phyloP scores from a whole-genome alignment of 2,888 invertebrate species.

The Heliconius cydno region DNA sequence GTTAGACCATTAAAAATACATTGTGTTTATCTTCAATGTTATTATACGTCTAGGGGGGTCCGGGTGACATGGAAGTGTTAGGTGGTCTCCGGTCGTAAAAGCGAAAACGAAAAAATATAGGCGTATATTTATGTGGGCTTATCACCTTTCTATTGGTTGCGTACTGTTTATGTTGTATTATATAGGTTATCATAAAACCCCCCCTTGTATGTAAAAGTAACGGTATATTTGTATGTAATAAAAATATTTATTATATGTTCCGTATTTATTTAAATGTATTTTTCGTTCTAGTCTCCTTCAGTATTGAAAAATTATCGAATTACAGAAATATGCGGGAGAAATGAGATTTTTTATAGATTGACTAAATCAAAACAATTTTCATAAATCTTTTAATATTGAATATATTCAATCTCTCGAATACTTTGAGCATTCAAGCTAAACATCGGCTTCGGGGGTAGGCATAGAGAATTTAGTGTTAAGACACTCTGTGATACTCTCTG shows the following conservation, averaged over 20 bases:
- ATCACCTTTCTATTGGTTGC: conserved; percentile 22
- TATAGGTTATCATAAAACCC: background rate
- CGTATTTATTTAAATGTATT: background rate
- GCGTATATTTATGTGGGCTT: conserved; percentile 9
- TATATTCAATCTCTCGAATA: background rate
- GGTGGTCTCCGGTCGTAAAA: conserved; percentile 32
- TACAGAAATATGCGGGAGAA: background rate
- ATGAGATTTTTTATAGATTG: background rate
- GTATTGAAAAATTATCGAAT: background rate
- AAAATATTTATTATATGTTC: background rate
- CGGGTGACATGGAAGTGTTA: conserved; percentile 24
- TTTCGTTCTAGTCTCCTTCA: background rate
- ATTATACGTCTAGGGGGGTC: conserved; percentile 46
- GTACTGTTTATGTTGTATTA: background rate
- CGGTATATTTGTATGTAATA: background rate
- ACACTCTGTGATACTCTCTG: no score
- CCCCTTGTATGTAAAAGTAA: background rate
- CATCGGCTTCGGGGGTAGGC: no score
- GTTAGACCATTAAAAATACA: conserved; percentile 48
- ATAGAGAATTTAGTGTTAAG: no score
- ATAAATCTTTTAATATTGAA: no score
- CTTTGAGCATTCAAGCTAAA: no score
- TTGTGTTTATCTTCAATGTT: conserved; percentile 32
- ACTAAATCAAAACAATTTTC: no score
- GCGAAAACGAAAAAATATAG: conserved; percentile 1